These are phyloP conservation scores for Microcebus ravelobensis DNA, from an alignment of 2,113 vertebrate species.

Conservation along the genomic window DNA sequence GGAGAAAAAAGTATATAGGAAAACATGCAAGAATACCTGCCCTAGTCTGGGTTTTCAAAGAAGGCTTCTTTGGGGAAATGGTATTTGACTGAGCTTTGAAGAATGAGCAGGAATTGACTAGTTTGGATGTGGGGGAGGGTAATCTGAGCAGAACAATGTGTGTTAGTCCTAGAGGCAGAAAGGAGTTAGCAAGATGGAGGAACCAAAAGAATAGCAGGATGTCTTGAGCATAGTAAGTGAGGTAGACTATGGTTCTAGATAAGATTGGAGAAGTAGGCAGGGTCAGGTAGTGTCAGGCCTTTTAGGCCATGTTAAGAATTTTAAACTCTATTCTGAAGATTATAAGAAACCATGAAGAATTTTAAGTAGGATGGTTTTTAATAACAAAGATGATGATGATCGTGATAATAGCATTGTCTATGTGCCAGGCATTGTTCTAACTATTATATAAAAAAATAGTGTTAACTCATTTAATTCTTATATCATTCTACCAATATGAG, in stretches of 20 bases:
- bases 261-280: not conserved
- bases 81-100: not conserved
- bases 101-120: not conserved
- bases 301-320: not conserved
- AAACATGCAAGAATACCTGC: not conserved
- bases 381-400: not conserved
- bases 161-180: not conserved
- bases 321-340: not conserved
- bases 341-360: not conserved
- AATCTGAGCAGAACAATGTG: not conserved
- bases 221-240: not conserved
- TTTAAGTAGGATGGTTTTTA: not conserved
- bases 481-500: not conserved
- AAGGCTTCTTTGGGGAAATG: not conserved
- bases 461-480: not conserved
- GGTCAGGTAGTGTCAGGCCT: not conserved
- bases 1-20: not conserved
- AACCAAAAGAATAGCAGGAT: not conserved
- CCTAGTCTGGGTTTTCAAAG: not conserved
- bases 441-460: not conserved
- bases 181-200: not conserved
- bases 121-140: too few species aligned
- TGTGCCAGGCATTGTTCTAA: not conserved
- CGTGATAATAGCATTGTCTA: not conserved
- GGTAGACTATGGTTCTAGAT: not conserved